phyloP scores from a whole-genome alignment of 2,888 invertebrate species.

The Ophioninae sp. region DNA sequence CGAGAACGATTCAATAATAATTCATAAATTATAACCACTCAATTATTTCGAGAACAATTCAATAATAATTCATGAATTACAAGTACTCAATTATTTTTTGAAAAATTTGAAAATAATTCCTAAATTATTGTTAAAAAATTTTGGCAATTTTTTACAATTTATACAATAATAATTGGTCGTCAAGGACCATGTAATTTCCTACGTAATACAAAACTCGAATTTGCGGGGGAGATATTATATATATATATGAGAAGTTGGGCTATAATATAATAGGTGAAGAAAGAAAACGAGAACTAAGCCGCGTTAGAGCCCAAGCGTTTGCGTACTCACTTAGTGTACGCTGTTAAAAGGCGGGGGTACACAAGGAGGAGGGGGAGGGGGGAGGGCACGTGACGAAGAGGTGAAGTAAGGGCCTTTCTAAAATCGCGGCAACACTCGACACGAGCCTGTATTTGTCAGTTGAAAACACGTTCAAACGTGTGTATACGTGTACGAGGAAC shows the following conservation, averaged over 20 bases:
- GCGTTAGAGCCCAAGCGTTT: conserved; percentile 38
- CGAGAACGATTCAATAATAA: too few species aligned
- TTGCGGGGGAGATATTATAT: conserved; percentile 18
- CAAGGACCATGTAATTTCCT: conserved; percentile 50
- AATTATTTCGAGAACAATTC: too few species aligned
- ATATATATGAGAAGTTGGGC: neutral
- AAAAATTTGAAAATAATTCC: too few species aligned
- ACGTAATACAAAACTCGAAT: conserved; percentile 57
- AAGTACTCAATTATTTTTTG: too few species aligned
- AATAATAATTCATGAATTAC: too few species aligned
- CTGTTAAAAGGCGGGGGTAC: conserved; percentile 30
- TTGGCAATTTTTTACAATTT: neutral
- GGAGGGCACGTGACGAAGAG: conserved; percentile 34
- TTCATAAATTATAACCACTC: too few species aligned
- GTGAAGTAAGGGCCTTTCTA: conserved; percentile 74
- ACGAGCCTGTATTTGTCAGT: conserved; percentile 59
- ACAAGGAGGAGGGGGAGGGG: conserved; percentile 14
- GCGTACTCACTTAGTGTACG: conserved; percentile 53
- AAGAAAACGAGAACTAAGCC: conserved; percentile 45
- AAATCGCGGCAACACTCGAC: conserved; percentile 73
- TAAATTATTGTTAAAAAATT: conserved; percentile 1
- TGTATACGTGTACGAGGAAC: neutral
- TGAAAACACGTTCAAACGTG: conserved; percentile 16
- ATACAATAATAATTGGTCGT: conserved; percentile 43
- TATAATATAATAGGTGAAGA: conserved; percentile 18